Percentiles rank a stretch among this genome's conserved stretches.
Evolutionary conservation across 1,140 invertebrate species (phyloP).

Genomic region (Cydia strobilella): DNA sequence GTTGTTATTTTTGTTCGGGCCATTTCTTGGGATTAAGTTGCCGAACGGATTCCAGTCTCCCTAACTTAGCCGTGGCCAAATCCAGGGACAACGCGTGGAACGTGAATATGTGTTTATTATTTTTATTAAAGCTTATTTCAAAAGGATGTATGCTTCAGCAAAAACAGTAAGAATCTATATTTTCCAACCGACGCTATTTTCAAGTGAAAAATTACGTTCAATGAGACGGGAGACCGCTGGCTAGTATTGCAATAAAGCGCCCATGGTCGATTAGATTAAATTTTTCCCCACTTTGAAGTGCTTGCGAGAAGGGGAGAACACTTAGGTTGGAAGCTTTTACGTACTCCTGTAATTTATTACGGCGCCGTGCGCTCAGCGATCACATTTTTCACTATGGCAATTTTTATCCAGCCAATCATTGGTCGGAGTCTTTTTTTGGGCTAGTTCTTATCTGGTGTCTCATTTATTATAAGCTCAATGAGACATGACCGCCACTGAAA

Average conservation of each 20-base stretch:
- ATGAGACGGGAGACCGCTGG: background rate
- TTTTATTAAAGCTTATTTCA: background rate
- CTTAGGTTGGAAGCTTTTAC: constrained; percentile 47
- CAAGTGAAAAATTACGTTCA: constrained; percentile 1
- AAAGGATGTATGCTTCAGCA: background rate
- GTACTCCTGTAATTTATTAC: constrained; percentile 59
- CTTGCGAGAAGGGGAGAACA: constrained; percentile 34
- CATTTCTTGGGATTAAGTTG: no score
- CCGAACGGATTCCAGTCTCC: no score
- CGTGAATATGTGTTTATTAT: no score
- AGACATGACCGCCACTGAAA: constrained; percentile 14
- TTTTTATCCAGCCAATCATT: constrained; percentile 49
- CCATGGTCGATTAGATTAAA: constrained; percentile 32
- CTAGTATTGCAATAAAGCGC: constrained; percentile 25
- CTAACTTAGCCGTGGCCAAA: no score
- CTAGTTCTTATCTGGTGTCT: constrained; percentile 37
- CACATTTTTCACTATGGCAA: constrained; percentile 50
- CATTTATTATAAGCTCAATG: constrained; percentile 40
- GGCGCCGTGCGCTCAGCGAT: constrained; percentile 34
- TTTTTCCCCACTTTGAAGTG: constrained; percentile 40
- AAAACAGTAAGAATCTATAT: background rate
- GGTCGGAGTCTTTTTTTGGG: constrained; percentile 43
- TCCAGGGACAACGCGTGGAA: no score
- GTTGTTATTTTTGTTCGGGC: no score
- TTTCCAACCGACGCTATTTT: background rate